Percentiles rank a stretch among this genome's conserved stretches.
phyloP scores from a whole-genome alignment of 2,888 invertebrate species.

The Serripes groenlandicus region DNA sequence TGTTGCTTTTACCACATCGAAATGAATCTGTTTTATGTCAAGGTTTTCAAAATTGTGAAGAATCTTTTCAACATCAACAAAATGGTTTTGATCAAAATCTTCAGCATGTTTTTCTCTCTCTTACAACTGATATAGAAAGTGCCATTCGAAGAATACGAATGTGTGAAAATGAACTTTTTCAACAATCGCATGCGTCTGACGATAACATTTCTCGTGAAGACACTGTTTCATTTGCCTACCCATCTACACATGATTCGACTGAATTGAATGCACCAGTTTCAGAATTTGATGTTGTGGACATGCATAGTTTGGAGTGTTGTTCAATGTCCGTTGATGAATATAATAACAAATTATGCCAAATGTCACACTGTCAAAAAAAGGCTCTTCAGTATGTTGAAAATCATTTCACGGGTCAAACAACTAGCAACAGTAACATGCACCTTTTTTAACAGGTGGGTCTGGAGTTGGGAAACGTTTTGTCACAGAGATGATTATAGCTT shows the following conservation, averaged over 20 bases:
- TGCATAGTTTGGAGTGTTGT: conserved; percentile 10
- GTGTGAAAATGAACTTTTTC: not conserved
- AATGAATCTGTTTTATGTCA: not conserved
- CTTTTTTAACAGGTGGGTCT: conserved; percentile 31
- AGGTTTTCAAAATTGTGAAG: not conserved
- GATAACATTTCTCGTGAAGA: too few relatives aligned
- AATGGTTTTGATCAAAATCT: conserved; percentile 1
- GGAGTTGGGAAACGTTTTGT: conserved; percentile 24
- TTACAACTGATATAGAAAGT: conserved; percentile 10
- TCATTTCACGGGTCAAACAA: not conserved
- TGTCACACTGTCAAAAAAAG: conserved; percentile 1
- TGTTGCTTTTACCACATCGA: conserved; percentile 12
- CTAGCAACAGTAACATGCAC: not conserved
- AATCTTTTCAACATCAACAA: not conserved
- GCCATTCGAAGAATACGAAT: not conserved
- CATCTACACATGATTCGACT: not conserved
- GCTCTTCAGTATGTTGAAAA: not conserved
- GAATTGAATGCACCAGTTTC: not conserved
- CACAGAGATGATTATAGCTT: conserved; percentile 17
- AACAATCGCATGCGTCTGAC: too few relatives aligned
- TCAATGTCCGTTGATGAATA: conserved; percentile 1
- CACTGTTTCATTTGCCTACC: not conserved
- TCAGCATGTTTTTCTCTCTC: not conserved
- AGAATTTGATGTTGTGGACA: not conserved
- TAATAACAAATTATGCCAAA: not conserved